A percentile compares a stretch with the other conserved stretches of the same genome.
phyloP scores from a whole-genome alignment of 2,888 invertebrate genomes.

The Zhengitettix transpicula region DNA sequence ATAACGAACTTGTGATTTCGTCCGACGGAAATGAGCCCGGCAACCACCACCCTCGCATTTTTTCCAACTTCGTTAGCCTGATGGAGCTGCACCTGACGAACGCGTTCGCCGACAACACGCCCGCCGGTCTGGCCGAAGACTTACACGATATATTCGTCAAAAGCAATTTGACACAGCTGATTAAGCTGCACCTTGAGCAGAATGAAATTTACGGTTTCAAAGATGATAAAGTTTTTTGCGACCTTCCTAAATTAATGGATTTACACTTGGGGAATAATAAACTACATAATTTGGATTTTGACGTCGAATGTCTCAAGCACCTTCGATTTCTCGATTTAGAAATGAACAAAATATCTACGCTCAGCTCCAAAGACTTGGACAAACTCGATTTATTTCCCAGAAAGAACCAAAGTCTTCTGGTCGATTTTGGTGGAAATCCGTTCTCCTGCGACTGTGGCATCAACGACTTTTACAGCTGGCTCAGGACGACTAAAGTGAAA shows the following conservation, averaged over 20 bases:
- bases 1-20: conserved; percentile 48
- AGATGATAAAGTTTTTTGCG: conserved; percentile 50
- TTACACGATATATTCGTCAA: conserved; percentile 55
- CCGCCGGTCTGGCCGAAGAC: conserved; percentile 41
- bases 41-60: conserved; percentile 43
- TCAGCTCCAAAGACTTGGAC: conserved; percentile 37
- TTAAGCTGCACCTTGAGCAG: conserved; percentile 56
- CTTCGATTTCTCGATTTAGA: conserved; percentile 51
- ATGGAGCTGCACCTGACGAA: conserved; percentile 52
- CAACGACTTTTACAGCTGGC: conserved; percentile 43
- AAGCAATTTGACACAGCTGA: conserved; percentile 42
- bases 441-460: conserved; percentile 51
- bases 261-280: conserved; percentile 51
- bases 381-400: conserved; percentile 37
- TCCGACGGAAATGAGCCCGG: conserved; percentile 31
- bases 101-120: conserved; percentile 50
- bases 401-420: conserved; percentile 29
- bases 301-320: conserved; percentile 45
- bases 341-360: conserved; percentile 41
- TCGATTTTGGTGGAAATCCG: conserved; percentile 49
- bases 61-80: conserved; percentile 52
- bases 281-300: conserved; percentile 43
- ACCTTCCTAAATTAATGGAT: conserved; percentile 45
- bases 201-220: conserved; percentile 52
- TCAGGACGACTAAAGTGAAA: conserved; percentile 39